A percentile compares a stretch with the other conserved stretches of the same genome.
These are phyloP conservation scores for Ranitomeya variabilis DNA, from an alignment of 2,113 vertebrate genomes.

Conservation along the genomic window DNA sequence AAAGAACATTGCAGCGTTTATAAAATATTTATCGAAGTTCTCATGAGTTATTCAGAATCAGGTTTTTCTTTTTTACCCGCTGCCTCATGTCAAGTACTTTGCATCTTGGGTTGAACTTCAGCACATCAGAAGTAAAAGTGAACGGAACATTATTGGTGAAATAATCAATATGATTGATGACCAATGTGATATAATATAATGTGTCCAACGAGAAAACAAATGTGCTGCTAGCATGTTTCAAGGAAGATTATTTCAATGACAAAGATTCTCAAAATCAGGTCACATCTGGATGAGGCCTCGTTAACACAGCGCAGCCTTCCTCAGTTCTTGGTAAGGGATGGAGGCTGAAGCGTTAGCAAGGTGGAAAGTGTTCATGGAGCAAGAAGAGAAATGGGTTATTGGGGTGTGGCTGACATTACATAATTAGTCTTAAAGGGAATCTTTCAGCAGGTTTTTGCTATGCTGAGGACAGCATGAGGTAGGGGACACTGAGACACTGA, in stretches of 20 bases:
- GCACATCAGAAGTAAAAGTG: neutral
- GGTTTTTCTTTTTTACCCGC: conserved; percentile 5
- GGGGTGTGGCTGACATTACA: too few species aligned
- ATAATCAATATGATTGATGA: neutral
- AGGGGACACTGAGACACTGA: too few species aligned
- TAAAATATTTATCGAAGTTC: conserved; percentile 45
- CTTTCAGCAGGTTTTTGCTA: too few species aligned
- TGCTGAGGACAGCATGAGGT: too few species aligned
- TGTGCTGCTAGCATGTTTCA: neutral
- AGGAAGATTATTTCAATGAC: neutral
- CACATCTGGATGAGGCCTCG: neutral
- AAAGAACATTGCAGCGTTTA: conserved; percentile 7
- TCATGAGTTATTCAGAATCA: conserved; percentile 42
- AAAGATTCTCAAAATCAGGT: neutral
- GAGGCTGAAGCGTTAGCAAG: too few species aligned
- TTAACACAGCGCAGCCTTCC: neutral
- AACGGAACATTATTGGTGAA: neutral
- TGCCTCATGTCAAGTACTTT: conserved; percentile 32
- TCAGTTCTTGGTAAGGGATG: too few species aligned
- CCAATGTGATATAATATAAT: neutral
- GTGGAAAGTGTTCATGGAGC: too few species aligned
- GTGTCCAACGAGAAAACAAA: neutral
- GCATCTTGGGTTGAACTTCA: conserved; percentile 10
- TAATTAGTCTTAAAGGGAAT: too few species aligned
- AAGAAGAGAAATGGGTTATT: too few species aligned